Evolutionary conservation across 2,888 invertebrate genomes (phyloP), one percentile per base, ranked within the genome.

Genomic region (Campaea margaritaria): DNA sequence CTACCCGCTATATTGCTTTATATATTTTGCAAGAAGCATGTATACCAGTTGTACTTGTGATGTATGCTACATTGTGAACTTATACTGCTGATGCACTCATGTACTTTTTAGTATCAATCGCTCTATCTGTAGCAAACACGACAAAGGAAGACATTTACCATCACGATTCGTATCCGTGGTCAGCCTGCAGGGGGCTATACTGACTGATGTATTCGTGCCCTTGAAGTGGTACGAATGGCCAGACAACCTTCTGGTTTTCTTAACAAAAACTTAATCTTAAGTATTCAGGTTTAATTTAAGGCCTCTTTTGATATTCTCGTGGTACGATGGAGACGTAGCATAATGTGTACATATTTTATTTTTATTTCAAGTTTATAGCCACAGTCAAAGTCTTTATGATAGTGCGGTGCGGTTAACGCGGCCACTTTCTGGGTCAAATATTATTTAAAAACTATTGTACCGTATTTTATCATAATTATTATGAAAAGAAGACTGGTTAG

Each of bases 221-320:
- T 59, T 59, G 54, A 41, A 54, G 34, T 21, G 21, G 31, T 54
- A 49, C 59, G 54, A 59, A 21, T 54, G 53, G 48, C 53, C 58
- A 59, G 59, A 54, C 59, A 54, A 54, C 59, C 54, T 59, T 49
- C 49, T 59, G 15, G 39, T 52, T 47, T 41, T 50, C 28, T 21
- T 15, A 45, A 16, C 43, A 54, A 59, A 39, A 47, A 43, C 15
- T 41, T 43, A 51, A 51, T 41, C 43, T 43, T 55, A 5, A 7
- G 27, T 47, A 42, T 53, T 28, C 43, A 28, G 27, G 15, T 47
- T 42, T 47, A 21, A 28, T 53, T 27, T 39, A 16, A 45, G n/a
- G 21, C 38, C 14, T 14, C 41, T 31, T 31, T 31, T 31, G 31
- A 31, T 31, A 31, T 31, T 31, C 31, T 31, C 7, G 31, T 31